Base-by-base conservation (phyloP, 2,888 invertebrate species). In the Andrena flavipes region DNA sequence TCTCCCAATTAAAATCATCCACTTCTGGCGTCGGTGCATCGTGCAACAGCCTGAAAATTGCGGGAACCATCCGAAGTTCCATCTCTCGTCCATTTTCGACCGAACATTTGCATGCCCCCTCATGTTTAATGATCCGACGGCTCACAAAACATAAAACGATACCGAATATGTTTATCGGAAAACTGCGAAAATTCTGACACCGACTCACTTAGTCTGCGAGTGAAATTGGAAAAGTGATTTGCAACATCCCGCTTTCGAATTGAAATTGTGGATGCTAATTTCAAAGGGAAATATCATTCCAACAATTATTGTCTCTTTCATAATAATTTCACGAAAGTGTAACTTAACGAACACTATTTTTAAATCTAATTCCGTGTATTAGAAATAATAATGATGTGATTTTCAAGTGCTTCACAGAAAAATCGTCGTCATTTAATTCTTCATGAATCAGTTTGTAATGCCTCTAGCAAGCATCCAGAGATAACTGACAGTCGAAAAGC, bases 1-100 rank as follows among this genome's bases (percentile, higher is more conserved):
- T 54, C 42, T 26, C 4, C 23, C 30, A 16, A 42, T 29, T 20
- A 51, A 77, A 77, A 77, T 65, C n/a, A 35, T 59, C 35, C 48
- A 3, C 13, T 26, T 8, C 13, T 35, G 2, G 29, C 13, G 1
- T 23, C 16, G 7, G 3, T n/a, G 7, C 16, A n/a, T 5, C 20
- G 26, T 23, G 29, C 5, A 20, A 29, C 2, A 29, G 26, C 23
- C 26, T 6, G 29, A 30, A 51, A 29, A n/a, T 4, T 5, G 4
- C 2, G 30, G 10, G 6, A 51, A 51, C 49, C 4, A 30, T 30
- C 4, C 29, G 20, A 29, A 8, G 30, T 60, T 13, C 51, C n/a
- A 30, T 49, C 8, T 26, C 29, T 26, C 20, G 54, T 10, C 54
- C 23, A 2, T 54, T 54, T 54, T 63, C 63, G 23, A 23, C 20